Percentiles rank a stretch among this genome's conserved stretches.
These are phyloP conservation scores for Batillaria attramentaria DNA, from an alignment of 1,140 invertebrate genomes.

Conservation along the genomic window DNA sequence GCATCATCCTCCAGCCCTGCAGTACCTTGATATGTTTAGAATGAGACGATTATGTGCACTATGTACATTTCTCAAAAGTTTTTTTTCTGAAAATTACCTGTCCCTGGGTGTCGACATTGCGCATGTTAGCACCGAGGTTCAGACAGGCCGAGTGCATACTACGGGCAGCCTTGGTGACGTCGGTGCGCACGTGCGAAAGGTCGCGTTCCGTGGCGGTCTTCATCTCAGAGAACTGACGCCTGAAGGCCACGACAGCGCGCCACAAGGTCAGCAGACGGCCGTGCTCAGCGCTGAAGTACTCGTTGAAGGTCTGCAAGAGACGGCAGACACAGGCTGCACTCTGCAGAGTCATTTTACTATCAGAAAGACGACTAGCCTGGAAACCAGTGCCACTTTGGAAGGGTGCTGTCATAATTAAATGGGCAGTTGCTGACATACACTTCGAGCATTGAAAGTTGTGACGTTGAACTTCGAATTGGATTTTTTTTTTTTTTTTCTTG, in stretches of 20 bases:
- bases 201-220: conserved; percentile 90
- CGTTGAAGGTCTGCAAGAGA: conserved; percentile 84
- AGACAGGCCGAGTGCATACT: conserved; percentile 70
- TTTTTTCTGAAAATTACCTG: conserved; percentile 59
- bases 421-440: too few relatives aligned
- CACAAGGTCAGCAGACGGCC: conserved; percentile 88
- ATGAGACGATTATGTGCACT: too few relatives aligned
- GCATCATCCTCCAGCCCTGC: too few relatives aligned
- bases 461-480: too few relatives aligned
- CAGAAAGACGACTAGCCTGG: too few relatives aligned
- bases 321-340: too few relatives aligned
- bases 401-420: too few relatives aligned
- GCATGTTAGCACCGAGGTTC: conserved; percentile 66
- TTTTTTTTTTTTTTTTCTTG: too few relatives aligned
- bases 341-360: too few relatives aligned
- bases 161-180: conserved; percentile 77
- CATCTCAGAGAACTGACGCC: conserved; percentile 84
- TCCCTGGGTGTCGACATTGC: conserved; percentile 64
- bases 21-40: not conserved
- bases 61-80: too few relatives aligned
- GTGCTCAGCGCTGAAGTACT: conserved; percentile 85
- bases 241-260: conserved; percentile 89
- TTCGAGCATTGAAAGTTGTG: too few relatives aligned
- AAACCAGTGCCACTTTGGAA: too few relatives aligned
- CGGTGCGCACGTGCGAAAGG: conserved; percentile 82